Percentiles rank a stretch among this genome's conserved stretches.
phyloP scores from a whole-genome alignment of 2,888 invertebrate genomes.

The Endotricha flammealis region DNA sequence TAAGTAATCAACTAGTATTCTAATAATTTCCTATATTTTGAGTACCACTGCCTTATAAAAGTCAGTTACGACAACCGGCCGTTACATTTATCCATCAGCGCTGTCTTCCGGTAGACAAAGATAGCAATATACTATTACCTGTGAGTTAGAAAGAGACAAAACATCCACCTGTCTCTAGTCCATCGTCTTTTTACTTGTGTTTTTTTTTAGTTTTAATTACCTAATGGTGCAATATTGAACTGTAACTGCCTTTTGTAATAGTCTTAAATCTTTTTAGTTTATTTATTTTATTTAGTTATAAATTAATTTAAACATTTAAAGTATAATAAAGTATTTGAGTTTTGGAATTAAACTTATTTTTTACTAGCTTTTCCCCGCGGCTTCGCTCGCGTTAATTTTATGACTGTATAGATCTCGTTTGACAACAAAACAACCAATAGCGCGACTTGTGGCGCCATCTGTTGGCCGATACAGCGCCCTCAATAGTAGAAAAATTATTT shows the following conservation, averaged over 20 bases:
- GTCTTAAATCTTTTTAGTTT: constrained; percentile 8
- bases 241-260: constrained; percentile 18
- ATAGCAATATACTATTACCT: constrained; percentile 23
- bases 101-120: constrained; percentile 57
- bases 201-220: constrained; percentile 49
- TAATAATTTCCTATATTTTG: too few species aligned
- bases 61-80: constrained; percentile 71
- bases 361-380: too few species aligned
- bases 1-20: too few species aligned
- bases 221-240: constrained; percentile 56
- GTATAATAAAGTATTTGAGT: too few species aligned
- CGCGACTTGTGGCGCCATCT: too few species aligned
- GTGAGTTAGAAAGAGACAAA: constrained; percentile 31
- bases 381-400: too few species aligned
- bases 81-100: constrained; percentile 65
- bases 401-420: too few species aligned
- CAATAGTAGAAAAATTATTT: too few species aligned
- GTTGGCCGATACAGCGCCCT: too few species aligned
- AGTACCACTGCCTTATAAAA: constrained; percentile 46
- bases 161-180: constrained; percentile 58
- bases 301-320: too few species aligned
- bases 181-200: constrained; percentile 41
- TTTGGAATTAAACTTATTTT: too few species aligned
- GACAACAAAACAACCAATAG: too few species aligned
- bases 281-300: background rate